Evolutionary conservation across 2,797 vertebrate genomes (phyloP).

Genomic region (Aldrovandia affinis): DNA sequence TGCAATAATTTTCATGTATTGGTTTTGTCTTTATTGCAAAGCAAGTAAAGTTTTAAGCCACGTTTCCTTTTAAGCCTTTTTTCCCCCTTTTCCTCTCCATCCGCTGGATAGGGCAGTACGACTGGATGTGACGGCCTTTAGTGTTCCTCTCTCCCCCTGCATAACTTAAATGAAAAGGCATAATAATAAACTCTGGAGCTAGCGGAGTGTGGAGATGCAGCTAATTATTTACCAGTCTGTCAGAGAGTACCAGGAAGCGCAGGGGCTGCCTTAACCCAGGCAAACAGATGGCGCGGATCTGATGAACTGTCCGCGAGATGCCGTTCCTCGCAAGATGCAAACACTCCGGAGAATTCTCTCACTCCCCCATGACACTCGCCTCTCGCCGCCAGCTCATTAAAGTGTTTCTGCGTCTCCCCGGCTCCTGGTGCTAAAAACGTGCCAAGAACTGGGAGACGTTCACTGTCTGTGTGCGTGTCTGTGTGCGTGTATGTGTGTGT

Average conservation of each 20-base stretch:
- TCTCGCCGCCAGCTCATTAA: constrained; percentile 46
- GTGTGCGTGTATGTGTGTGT: not conserved
- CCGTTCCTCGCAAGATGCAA: not conserved
- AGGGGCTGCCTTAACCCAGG: constrained; percentile 31
- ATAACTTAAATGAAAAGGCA: not conserved
- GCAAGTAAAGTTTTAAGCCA: not conserved
- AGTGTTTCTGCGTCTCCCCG: constrained; percentile 35
- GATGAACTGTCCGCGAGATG: constrained; percentile 5
- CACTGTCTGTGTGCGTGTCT: constrained; percentile 12
- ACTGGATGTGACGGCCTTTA: not conserved
- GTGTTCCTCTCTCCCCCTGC: not conserved
- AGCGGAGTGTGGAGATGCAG: constrained; percentile 31
- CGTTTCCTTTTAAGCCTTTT: too few species aligned
- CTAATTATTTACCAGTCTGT: constrained; percentile 46
- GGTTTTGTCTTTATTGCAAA: not conserved
- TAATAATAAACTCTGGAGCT: constrained; percentile 17
- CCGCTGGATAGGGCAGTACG: not conserved
- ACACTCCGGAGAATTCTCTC: constrained; percentile 10
- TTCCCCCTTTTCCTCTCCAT: not conserved
- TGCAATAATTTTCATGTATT: not conserved
- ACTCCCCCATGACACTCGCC: constrained; percentile 35
- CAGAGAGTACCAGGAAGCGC: constrained; percentile 39
- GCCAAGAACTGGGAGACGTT: constrained; percentile 16
- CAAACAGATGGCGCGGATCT: constrained; percentile 37
- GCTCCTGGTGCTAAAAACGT: not conserved